Evolutionary conservation across 2,888 invertebrate species (phyloP).

Genomic region (Oconnorella tubifera): DNA sequence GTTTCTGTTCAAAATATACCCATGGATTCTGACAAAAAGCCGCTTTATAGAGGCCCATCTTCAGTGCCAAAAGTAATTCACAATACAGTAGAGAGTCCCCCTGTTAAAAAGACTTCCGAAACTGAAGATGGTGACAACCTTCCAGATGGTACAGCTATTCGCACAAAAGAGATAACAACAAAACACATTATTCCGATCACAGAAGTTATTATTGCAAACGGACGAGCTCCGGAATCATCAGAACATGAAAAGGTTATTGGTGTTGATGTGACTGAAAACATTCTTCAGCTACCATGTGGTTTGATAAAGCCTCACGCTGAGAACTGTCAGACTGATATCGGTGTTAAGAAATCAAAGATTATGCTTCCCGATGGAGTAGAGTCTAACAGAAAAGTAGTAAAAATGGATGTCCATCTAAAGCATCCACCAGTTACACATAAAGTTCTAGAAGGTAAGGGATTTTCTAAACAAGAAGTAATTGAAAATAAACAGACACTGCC

Average conservation of each 20-base stretch:
- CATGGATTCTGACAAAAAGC: neutral
- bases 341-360: slow-evolving; percentile 6
- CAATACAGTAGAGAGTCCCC: neutral
- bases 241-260: neutral
- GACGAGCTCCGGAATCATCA: slow-evolving; percentile 13
- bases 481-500: slow-evolving; percentile 6
- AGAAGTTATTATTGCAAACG: slow-evolving; percentile 14
- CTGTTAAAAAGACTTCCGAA: neutral
- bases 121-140: slow-evolving; percentile 13
- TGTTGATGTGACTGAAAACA: slow-evolving; percentile 16
- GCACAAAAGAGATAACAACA: slow-evolving; percentile 13
- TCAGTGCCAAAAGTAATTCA: neutral
- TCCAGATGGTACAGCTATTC: slow-evolving; percentile 12
- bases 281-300: slow-evolving; percentile 20
- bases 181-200: slow-evolving; percentile 14
- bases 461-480: slow-evolving; percentile 1
- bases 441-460: neutral
- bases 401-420: slow-evolving; percentile 10
- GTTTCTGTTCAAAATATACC: neutral
- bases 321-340: slow-evolving; percentile 19
- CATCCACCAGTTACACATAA: slow-evolving; percentile 9
- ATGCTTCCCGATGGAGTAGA: slow-evolving; percentile 7
- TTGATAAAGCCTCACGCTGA: slow-evolving; percentile 18
- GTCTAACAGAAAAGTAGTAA: slow-evolving; percentile 8
- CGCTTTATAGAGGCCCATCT: neutral